Base-by-base conservation (phyloP, 37 sponge, comb jelly and placozoan species). In the Spongia lamella region DNA sequence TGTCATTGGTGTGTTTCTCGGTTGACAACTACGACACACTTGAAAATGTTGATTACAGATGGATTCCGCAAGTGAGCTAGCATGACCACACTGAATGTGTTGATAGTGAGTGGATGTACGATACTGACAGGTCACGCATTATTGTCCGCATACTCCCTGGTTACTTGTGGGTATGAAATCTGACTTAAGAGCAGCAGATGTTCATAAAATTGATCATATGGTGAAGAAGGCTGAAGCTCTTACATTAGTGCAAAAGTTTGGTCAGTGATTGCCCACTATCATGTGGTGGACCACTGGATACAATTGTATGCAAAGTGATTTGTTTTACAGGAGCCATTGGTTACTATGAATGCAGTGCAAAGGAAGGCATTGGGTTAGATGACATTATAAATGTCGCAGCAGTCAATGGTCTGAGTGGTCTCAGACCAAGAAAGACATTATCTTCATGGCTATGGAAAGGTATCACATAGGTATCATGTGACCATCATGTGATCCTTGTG, bases 271-370 rank as follows among this genome's bases (percentile, higher is more conserved):
- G 62, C 14, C 62, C 27, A 19, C 62, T 20, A 15, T 60, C 22
- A 16, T 60, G 27, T 29, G 11, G 11, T 60, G 11, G 27, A 60
- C 11, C n/a, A n/a, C 22, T 25, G 26, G 34, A 36, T 64, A 31
- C 9, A 7, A 37, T 24, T 29, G 11, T 5, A 64, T 64, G 13
- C 11, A 4, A 34, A 7, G n/a, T 4, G 11, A n/a, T 4, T 64
- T 21, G 16, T 60, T 26, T 1, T 66, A 24, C 68, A 84, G 86
- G 73, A 14, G 69, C 81, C 1, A 54, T 63, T 49, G 81, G 86
- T 1, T 89, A 79, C 63, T 79, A 38, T 73, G 94, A 93, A 50
- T 67, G 73, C 24, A 93, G 94, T 76, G 75, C 94, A 30, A 84
- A 89, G 38, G 72, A 68, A 0, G 63, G 66, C 21, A 55, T 31